Conservation (phyloP, 2,888 invertebrate genomes). For the Eupeodes luniger region DNA sequence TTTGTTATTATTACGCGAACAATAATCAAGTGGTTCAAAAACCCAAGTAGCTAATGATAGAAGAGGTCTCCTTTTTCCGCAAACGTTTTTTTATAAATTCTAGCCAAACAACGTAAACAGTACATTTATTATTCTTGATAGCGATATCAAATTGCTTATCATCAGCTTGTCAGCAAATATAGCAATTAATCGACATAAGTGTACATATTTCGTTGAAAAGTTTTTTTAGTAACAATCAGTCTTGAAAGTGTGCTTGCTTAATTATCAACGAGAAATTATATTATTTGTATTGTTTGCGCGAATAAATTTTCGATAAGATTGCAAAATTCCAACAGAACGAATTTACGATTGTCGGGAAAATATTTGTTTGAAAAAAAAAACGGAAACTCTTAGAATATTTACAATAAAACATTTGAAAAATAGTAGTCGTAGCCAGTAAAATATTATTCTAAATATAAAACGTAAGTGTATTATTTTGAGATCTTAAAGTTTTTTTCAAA, state of each 20-base stretch:
- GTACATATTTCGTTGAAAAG: background rate
- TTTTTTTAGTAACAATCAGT: slow-evolving; percentile 15
- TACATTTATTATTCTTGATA: background rate
- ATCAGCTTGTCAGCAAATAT: slow-evolving; percentile 28
- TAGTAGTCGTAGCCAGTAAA: too few relatives aligned
- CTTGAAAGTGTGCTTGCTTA: slow-evolving; percentile 5
- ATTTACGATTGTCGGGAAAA: background rate
- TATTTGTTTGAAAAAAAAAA: background rate
- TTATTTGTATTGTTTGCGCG: background rate
- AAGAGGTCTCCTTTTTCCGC: background rate
- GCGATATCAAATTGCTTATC: slow-evolving; percentile 23
- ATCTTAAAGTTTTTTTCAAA: background rate
- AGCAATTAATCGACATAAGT: slow-evolving; percentile 8
- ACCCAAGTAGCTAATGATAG: too few relatives aligned
- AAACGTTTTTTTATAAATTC: background rate
- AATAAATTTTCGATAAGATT: slow-evolving; percentile 7
- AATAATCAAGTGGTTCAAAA: background rate
- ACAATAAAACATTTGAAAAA: background rate
- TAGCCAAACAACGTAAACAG: background rate
- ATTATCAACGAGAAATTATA: background rate
- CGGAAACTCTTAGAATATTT: background rate
- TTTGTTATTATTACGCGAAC: background rate
- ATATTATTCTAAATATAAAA: background rate
- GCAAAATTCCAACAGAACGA: background rate
- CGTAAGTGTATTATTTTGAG: background rate